phyloP scores from a whole-genome alignment of 2,888 invertebrate species.

The Cheilosia soror region DNA sequence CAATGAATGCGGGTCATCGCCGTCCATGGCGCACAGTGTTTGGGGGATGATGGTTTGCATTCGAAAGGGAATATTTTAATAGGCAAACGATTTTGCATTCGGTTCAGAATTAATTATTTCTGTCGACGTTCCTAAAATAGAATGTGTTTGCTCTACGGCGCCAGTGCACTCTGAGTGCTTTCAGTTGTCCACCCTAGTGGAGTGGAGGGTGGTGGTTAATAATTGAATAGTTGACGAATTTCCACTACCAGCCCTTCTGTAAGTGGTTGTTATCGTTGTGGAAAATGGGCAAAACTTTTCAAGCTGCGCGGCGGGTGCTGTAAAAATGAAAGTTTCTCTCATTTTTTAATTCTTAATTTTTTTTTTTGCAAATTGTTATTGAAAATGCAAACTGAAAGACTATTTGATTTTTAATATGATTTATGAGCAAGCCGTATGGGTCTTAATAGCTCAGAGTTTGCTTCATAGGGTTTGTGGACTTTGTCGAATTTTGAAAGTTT shows the following conservation, averaged over 20 bases:
- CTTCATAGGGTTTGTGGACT: slow-evolving; percentile 5
- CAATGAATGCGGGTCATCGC: slow-evolving; percentile 25
- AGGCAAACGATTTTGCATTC: slow-evolving; percentile 70
- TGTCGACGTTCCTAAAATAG: slow-evolving; percentile 47
- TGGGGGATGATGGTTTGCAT: slow-evolving; percentile 19
- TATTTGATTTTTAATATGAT: slow-evolving; percentile 38
- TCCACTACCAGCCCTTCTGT: slow-evolving; percentile 17
- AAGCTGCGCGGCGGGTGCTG: not conserved
- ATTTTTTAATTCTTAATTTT: not conserved
- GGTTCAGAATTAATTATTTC: slow-evolving; percentile 68
- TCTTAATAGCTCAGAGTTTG: not conserved
- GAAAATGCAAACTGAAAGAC: slow-evolving; percentile 21
- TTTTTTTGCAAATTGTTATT: not conserved
- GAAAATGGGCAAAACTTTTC: slow-evolving; percentile 36
- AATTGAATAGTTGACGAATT: slow-evolving; percentile 64
- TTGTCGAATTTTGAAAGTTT: not conserved
- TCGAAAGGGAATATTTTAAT: slow-evolving; percentile 64
- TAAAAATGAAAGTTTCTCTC: slow-evolving; percentile 3
- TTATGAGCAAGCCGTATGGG: not conserved
- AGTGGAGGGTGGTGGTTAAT: slow-evolving; percentile 38
- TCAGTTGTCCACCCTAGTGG: slow-evolving; percentile 15
- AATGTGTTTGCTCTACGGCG: slow-evolving; percentile 33
- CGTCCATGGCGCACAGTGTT: not conserved
- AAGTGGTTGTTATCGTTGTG: slow-evolving; percentile 24
- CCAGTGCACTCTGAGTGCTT: slow-evolving; percentile 38